phyloP scores from a whole-genome alignment of 2,888 invertebrate species.

The Hoplodrina blanda region DNA sequence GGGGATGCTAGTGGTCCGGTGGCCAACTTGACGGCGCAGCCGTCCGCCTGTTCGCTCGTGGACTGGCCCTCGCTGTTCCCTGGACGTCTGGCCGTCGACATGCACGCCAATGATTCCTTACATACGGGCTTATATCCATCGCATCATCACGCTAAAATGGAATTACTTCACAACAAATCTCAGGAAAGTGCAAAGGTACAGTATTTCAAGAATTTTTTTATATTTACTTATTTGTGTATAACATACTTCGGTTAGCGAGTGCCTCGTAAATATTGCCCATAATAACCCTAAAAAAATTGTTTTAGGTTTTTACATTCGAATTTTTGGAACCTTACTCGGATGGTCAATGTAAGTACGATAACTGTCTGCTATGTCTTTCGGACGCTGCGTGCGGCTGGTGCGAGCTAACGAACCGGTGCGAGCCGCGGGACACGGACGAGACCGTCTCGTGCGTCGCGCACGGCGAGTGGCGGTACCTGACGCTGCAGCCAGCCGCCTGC shows the following conservation, averaged over 20 bases:
- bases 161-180: constrained; percentile 94
- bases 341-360: constrained; percentile 95
- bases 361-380: constrained; percentile 96
- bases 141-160: constrained; percentile 95
- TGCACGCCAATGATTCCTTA: constrained; percentile 92
- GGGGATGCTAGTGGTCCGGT: constrained; percentile 88
- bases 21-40: constrained; percentile 92
- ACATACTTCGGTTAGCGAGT: too few relatives aligned
- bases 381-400: constrained; percentile 98
- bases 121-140: constrained; percentile 91
- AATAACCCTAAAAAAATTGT: constrained; percentile 25
- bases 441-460: constrained; percentile 90
- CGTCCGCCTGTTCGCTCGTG: constrained; percentile 93
- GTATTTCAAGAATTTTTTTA: too few relatives aligned
- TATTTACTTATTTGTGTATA: too few relatives aligned
- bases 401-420: constrained; percentile 93
- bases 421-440: constrained; percentile 93
- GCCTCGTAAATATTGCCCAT: too few relatives aligned
- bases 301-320: constrained; percentile 95
- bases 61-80: constrained; percentile 92
- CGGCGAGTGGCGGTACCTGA: constrained; percentile 94
- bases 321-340: constrained; percentile 97
- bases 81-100: constrained; percentile 92
- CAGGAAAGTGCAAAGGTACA: constrained; percentile 93
- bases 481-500: constrained; percentile 95